phyloP scores from a whole-genome alignment of 37 sponge, comb jelly and placozoan species.

The Cliona cf. orientalis region DNA sequence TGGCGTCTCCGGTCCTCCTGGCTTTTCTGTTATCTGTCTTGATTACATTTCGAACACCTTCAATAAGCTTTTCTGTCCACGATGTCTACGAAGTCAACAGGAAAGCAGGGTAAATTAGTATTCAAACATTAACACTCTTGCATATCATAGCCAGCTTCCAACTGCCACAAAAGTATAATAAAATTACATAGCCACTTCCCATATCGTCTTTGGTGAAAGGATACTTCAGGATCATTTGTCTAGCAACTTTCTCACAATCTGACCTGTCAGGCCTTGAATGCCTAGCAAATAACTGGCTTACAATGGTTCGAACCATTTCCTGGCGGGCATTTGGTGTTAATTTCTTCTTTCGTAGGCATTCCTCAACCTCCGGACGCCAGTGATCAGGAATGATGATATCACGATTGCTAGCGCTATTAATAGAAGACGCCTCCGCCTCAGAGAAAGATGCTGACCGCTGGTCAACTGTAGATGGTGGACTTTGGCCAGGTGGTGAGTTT shows the following conservation, averaged over 20 bases:
- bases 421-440: too few species aligned
- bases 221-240: constrained; percentile 5
- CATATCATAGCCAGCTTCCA: too few species aligned
- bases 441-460: too few species aligned
- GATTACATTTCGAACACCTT: constrained; percentile 30
- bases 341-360: neutral
- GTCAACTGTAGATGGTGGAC: too few species aligned
- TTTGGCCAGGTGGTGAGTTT: too few species aligned
- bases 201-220: constrained; percentile 23
- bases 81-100: constrained; percentile 16
- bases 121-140: too few species aligned
- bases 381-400: constrained; percentile 21
- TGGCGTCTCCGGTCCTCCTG: neutral
- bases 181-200: constrained; percentile 28
- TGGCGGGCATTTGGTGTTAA: neutral
- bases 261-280: neutral
- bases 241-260: neutral
- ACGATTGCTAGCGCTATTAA: too few species aligned
- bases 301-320: constrained; percentile 10
- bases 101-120: too few species aligned
- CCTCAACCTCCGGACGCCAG: constrained; percentile 12
- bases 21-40: constrained; percentile 1
- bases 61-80: constrained; percentile 29
- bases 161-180: too few species aligned
- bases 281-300: neutral